Evolutionary conservation across 2,113 vertebrate genomes (phyloP).

Genomic region (Myiozetetes cayanensis): DNA sequence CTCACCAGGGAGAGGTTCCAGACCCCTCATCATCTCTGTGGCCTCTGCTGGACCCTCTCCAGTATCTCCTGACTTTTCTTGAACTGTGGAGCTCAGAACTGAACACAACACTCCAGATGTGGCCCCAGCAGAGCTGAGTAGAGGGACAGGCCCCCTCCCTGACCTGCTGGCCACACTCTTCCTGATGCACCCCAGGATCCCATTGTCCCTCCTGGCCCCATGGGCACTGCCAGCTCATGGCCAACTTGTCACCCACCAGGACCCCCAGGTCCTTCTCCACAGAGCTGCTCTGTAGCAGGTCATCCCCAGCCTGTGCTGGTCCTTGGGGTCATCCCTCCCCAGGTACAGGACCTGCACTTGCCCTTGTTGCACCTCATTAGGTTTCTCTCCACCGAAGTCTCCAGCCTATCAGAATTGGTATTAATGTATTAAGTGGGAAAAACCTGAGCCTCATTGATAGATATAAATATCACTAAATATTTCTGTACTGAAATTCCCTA

Average conservation of each 20-base stretch:
- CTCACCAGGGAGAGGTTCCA: not conserved
- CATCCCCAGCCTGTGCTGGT: not conserved
- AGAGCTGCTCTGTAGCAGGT: not conserved
- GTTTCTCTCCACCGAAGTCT: not conserved
- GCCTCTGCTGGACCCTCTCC: not conserved
- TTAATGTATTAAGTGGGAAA: not conserved
- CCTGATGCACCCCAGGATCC: not conserved
- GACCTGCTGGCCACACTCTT: not conserved
- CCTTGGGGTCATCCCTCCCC: too few relatives aligned
- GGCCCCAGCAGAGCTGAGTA: not conserved
- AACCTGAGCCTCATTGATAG: not conserved
- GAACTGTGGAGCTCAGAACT: not conserved
- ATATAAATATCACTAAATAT: not conserved
- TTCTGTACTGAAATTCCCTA: not conserved
- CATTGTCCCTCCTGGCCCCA: not conserved
- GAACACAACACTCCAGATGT: not conserved
- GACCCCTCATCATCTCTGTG: not conserved
- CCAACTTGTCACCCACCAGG: not conserved
- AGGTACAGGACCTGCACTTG: not conserved
- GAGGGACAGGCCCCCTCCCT: not conserved
- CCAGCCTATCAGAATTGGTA: too few relatives aligned
- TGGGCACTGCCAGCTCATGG: not conserved
- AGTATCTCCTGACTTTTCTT: not conserved
- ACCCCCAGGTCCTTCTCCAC: not conserved
- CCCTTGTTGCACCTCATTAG: accelerated